Conservation (phyloP, 2,888 invertebrate species). For the Apeira syringaria region DNA sequence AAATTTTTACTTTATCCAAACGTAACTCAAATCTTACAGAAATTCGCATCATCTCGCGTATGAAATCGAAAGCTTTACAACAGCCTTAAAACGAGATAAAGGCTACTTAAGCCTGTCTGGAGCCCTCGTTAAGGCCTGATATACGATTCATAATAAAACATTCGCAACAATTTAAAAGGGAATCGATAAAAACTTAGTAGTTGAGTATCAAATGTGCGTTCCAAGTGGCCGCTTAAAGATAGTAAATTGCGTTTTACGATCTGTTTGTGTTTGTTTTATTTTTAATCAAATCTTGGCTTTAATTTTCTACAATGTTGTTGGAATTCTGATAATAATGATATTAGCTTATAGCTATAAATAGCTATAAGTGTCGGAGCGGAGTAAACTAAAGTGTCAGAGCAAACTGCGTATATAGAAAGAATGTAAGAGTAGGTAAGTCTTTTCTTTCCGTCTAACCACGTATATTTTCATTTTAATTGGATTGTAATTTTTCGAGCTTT, state of each 20-base stretch:
- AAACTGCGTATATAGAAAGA: too few species aligned
- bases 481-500: too few species aligned
- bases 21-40: conserved; percentile 7
- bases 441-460: too few species aligned
- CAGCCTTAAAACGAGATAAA: conserved; percentile 71
- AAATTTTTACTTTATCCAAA: too few species aligned
- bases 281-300: conserved; percentile 53
- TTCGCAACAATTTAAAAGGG: conserved; percentile 79
- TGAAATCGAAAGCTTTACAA: conserved; percentile 57
- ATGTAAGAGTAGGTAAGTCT: too few species aligned
- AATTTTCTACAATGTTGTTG: conserved; percentile 47
- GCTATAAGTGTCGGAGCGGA: too few species aligned
- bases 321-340: conserved; percentile 3
- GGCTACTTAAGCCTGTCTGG: conserved; percentile 68
- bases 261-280: conserved; percentile 57
- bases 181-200: conserved; percentile 74
- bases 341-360: too few species aligned
- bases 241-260: conserved; percentile 75
- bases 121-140: conserved; percentile 76
- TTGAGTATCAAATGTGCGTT: conserved; percentile 64
- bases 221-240: conserved; percentile 61
- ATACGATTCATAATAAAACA: conserved; percentile 80
- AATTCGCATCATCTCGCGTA: conserved; percentile 28
- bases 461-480: too few species aligned
- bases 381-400: too few species aligned